Evolutionary conservation across 2,113 vertebrate species (phyloP).

Genomic region (Brachyhypopomus occidentalis): DNA sequence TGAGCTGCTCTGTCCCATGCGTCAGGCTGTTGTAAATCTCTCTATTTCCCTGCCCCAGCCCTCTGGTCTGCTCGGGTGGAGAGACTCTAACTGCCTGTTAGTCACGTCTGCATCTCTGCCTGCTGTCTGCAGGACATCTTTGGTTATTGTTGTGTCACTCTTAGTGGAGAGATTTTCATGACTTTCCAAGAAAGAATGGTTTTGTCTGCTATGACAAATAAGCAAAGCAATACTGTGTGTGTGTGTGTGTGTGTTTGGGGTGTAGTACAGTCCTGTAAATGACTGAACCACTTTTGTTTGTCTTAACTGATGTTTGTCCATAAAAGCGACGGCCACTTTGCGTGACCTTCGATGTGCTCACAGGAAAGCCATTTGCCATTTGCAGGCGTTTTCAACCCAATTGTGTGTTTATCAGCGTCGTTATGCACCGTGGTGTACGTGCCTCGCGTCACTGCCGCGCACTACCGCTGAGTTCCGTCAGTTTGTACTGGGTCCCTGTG

Average conservation of each 20-base stretch:
- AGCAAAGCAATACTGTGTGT: neutral
- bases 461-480: neutral
- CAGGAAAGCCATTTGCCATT: neutral
- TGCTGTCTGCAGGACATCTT: no score
- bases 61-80: neutral
- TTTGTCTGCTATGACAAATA: neutral
- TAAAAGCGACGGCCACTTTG: no score
- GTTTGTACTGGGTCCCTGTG: neutral
- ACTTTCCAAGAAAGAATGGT: neutral
- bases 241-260: neutral
- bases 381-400: neutral
- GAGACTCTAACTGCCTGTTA: neutral
- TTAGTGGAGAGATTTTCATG: neutral
- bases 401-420: neutral
- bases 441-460: no score
- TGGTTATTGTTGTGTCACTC: neutral
- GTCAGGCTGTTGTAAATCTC: constrained; percentile 1
- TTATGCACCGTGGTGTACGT: no score
- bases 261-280: neutral
- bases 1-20: neutral
- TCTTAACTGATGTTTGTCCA: no score
- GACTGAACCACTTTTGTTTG: neutral
- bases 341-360: no score
- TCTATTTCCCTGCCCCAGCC: neutral
- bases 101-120: neutral